Conservation (phyloP, 2,113 vertebrate genomes). For the Otus sunia region DNA sequence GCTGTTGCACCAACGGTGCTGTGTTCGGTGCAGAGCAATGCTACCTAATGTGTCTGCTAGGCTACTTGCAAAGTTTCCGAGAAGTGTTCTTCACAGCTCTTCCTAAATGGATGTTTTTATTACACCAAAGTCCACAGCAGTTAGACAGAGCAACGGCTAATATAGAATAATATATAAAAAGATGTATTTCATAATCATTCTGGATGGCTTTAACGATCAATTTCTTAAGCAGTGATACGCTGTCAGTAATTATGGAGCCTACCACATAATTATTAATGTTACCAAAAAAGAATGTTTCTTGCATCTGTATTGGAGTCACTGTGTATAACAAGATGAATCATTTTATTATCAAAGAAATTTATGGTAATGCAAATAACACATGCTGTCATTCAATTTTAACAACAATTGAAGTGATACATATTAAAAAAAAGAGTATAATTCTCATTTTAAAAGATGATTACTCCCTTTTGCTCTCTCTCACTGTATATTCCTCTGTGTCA, state of each 20-base stretch:
- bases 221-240: not conserved
- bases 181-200: accelerated
- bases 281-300: not conserved
- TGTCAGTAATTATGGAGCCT: not conserved
- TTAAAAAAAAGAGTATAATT: not conserved
- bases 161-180: not conserved
- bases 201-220: not conserved
- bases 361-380: not conserved
- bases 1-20: accelerated
- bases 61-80: not conserved
- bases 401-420: not conserved
- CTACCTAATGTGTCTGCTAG: accelerated
- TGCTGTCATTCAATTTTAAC: not conserved
- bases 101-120: not conserved
- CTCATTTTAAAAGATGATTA: not conserved
- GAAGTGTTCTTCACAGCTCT: not conserved
- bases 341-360: not conserved
- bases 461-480: not conserved
- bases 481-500: not conserved
- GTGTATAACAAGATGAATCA: not conserved
- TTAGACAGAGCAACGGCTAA: not conserved
- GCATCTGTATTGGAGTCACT: not conserved
- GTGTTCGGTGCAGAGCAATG: not conserved
- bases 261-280: not conserved
- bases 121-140: not conserved